A percentile compares a stretch with the other conserved stretches of the same genome.
phyloP scores from a whole-genome alignment of 1,140 invertebrate genomes.

The Ceratitis capitata region DNA sequence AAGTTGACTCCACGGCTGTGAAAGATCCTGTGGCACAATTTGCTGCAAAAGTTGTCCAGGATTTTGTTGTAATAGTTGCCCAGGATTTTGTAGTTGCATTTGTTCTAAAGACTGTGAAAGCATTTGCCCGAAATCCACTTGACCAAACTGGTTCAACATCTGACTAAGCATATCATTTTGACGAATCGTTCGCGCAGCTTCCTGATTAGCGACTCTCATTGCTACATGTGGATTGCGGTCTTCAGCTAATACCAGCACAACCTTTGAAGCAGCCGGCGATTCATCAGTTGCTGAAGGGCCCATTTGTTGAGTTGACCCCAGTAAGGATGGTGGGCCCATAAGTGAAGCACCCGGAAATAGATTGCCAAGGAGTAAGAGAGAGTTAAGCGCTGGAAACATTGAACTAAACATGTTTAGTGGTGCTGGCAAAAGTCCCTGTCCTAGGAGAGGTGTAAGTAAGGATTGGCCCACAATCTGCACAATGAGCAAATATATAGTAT shows the following conservation, averaged over 20 bases:
- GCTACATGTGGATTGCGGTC: conserved; percentile 17
- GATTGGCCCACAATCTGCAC: conserved; percentile 25
- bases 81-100: background rate
- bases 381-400: conserved; percentile 6
- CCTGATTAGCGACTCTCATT: background rate
- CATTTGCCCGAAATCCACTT: conserved; percentile 1
- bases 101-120: background rate
- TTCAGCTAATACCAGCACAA: conserved; percentile 55
- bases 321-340: background rate
- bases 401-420: background rate
- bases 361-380: background rate
- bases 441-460: background rate
- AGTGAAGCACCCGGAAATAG: background rate
- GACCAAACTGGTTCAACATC: background rate
- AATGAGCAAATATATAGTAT: background rate
- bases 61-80: background rate
- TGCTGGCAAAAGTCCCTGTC: background rate
- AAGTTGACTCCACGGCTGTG: background rate
- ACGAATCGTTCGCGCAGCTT: conserved; percentile 30
- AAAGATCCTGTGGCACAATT: background rate
- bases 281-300: background rate
- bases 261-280: conserved; percentile 50
- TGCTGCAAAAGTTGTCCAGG: conserved; percentile 15
- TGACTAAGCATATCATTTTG: conserved; percentile 19
- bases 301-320: background rate